Evolutionary conservation across 2,888 invertebrate species (phyloP).

Genomic region (Pegoplata infirma): DNA sequence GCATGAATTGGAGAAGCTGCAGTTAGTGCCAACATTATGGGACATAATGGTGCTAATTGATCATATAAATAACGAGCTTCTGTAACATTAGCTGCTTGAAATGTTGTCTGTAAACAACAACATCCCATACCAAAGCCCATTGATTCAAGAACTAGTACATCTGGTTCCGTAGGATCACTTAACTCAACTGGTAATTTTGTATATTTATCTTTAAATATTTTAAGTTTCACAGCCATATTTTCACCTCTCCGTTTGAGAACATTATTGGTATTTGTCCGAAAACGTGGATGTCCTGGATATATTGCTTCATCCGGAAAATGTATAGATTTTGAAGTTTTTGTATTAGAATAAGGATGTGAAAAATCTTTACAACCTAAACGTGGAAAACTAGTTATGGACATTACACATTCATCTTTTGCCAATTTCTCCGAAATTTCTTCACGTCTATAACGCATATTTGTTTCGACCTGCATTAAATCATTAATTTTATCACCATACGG

Average conservation of each 20-base stretch:
- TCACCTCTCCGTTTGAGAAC: slow-evolving; percentile 93
- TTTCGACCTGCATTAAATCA: slow-evolving; percentile 98
- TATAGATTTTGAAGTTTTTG: slow-evolving; percentile 88
- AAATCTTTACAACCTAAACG: slow-evolving; percentile 94
- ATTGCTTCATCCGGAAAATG: slow-evolving; percentile 98
- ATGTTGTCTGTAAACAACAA: slow-evolving; percentile 96
- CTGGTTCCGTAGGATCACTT: slow-evolving; percentile 86
- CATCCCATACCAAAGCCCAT: slow-evolving; percentile 99
- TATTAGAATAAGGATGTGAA: slow-evolving; percentile 85
- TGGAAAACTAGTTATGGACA: too few relatives aligned
- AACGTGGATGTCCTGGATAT: slow-evolving; percentile 95
- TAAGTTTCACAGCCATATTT: slow-evolving; percentile 97
- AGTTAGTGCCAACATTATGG: slow-evolving; percentile 97
- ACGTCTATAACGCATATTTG: slow-evolving; percentile 93
- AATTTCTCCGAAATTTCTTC: slow-evolving; percentile 89
- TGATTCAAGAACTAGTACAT: slow-evolving; percentile 98
- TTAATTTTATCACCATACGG: slow-evolving; percentile 97
- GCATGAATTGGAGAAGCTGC: slow-evolving; percentile 97
- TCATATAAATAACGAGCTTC: too few relatives aligned
- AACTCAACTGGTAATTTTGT: slow-evolving; percentile 92
- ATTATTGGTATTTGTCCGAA: slow-evolving; percentile 94
- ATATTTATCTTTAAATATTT: too few relatives aligned
- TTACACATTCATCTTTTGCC: slow-evolving; percentile 87
- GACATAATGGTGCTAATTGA: too few relatives aligned
- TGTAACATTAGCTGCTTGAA: slow-evolving; percentile 94